Percentiles rank a stretch among this genome's conserved stretches.
phyloP scores from a whole-genome alignment of 1,140 invertebrate species.

The Drosophila equinoxialis region DNA sequence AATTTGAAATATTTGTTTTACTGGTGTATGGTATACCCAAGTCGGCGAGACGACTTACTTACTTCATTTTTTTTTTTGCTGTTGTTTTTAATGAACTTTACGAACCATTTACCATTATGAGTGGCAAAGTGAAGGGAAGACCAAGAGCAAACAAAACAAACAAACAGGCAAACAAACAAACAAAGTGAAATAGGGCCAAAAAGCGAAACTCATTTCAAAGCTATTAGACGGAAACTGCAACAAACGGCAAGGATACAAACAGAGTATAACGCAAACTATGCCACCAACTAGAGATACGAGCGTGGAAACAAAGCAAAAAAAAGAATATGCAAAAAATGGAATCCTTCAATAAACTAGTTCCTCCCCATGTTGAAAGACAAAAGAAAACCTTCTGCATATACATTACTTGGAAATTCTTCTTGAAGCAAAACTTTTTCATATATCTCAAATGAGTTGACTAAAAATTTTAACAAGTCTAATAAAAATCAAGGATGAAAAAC shows the following conservation, averaged over 20 bases:
- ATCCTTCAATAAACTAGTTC: constrained; percentile 2
- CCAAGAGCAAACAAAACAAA: constrained; percentile 27
- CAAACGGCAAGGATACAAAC: constrained; percentile 22
- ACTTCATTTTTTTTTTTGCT: background rate
- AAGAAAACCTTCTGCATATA: background rate
- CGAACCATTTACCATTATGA: constrained; percentile 42
- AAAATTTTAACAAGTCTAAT: too few species aligned
- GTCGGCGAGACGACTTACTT: too few species aligned
- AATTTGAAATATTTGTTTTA: too few species aligned
- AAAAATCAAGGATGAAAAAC: too few species aligned
- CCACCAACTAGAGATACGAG: constrained; percentile 9
- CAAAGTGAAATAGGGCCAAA: constrained; percentile 45
- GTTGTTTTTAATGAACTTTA: constrained; percentile 51
- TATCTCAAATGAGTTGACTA: too few species aligned
- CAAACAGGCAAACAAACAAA: constrained; percentile 37
- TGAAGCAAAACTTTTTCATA: too few species aligned
- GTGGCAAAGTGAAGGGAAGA: constrained; percentile 6
- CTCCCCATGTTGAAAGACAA: background rate
- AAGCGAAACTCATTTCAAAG: constrained; percentile 76
- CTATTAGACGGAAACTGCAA: constrained; percentile 57
- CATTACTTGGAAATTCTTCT: too few species aligned
- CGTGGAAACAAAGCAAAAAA: background rate
- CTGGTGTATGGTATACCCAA: too few species aligned
- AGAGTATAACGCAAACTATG: background rate
- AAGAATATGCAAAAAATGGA: background rate